Base-by-base conservation (phyloP, 2,113 vertebrate genomes). In the Pachypanchax playfairii region DNA sequence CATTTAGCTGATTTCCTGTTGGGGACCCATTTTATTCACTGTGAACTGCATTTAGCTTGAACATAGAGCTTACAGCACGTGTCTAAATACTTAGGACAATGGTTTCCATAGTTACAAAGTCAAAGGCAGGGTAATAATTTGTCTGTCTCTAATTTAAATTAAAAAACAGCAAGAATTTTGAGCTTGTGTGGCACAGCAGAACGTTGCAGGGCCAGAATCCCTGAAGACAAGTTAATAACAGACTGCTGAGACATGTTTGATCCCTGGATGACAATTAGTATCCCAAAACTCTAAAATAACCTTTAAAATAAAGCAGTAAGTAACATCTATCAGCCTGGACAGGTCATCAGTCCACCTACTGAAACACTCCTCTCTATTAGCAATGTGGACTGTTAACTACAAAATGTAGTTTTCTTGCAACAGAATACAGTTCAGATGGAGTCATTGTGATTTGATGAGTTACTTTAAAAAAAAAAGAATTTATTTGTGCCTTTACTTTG, bases 41-140 rank as follows among this genome's bases (percentile, higher is more conserved):
- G 21, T 18, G 43, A 13, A 6, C 24, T 41, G 2, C 47, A 44
- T 11, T 63, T 47, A 57, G 51, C 51, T 22, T 69, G 46, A 56
- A 46, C 26, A 0, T 35, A n/a, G 9, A 54, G 50, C 39, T 38
- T 55, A 46, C n/a, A n/a, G 22, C 11, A 21, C 22, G 0, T 9
- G 12, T 25, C 38, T 33, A 20, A 11, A 33, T 5, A 48, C 24
- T 22, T 9, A 58, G 42, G 18, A 28, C 61, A 21, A 17, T 3
- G n/a, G 42, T 53, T 53, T 59, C 60, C 49, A 70, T 65, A 54
- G 24, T 14, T 28, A 63, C 57, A 14, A 42, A 39, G 38, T 74
- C 43, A 39, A 35, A 10, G 17, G 26, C 21, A 35, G 31, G 33
- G 61, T 18, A 25, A 31, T 47, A 13, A 51, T 64, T 31, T 49